Conservation (phyloP, 2,888 invertebrate species). For the Adela reaumurella region DNA sequence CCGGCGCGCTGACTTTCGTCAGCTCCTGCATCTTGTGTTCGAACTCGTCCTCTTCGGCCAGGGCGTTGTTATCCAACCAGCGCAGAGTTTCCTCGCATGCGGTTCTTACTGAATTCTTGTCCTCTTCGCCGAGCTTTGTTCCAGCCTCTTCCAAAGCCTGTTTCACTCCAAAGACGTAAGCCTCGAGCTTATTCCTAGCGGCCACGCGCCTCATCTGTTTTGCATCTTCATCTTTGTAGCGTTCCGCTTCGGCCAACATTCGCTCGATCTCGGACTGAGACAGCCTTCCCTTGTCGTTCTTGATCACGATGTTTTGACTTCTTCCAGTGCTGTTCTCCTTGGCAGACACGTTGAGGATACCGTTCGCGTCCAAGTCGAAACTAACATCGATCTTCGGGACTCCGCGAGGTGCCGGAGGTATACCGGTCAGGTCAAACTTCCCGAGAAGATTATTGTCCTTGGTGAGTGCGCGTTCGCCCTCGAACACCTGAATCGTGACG, state of each 20-base stretch:
- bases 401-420: conserved; percentile 65
- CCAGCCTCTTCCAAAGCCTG: conserved; percentile 62
- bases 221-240: conserved; percentile 68
- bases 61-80: conserved; percentile 65
- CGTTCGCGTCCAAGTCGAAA: no score
- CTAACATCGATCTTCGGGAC: conserved; percentile 65
- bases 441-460: no score
- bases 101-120: conserved; percentile 47
- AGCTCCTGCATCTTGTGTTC: conserved; percentile 50
- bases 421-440: conserved; percentile 62
- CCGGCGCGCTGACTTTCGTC: conserved; percentile 28
- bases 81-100: conserved; percentile 56
- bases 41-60: conserved; percentile 66
- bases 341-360: conserved; percentile 79
- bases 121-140: conserved; percentile 54
- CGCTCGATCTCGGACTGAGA: conserved; percentile 73
- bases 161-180: conserved; percentile 64
- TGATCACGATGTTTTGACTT: no score
- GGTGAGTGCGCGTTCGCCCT: conserved; percentile 74
- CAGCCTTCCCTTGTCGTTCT: conserved; percentile 76
- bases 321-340: no score
- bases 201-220: conserved; percentile 61
- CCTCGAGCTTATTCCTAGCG: conserved; percentile 68
- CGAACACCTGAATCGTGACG: no score
- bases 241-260: no score